phyloP scores from a whole-genome alignment of 2,888 invertebrate species.

The Plagiodera versicolora region DNA sequence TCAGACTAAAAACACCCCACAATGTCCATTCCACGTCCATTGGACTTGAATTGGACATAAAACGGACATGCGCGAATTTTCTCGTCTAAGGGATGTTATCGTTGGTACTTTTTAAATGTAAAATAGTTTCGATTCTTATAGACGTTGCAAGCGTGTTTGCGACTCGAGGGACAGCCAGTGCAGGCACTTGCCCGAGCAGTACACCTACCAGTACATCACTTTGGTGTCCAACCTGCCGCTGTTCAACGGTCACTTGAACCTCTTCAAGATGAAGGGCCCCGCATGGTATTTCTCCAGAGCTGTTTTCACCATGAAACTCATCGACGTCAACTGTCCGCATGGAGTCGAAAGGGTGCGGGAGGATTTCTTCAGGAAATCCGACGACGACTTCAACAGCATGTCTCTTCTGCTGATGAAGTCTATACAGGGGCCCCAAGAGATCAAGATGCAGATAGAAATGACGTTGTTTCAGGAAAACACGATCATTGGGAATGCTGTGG shows the following conservation, averaged over 20 bases:
- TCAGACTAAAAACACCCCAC: no score
- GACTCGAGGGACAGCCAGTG: slow-evolving; percentile 74
- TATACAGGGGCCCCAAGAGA: slow-evolving; percentile 86
- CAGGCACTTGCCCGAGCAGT: slow-evolving; percentile 77
- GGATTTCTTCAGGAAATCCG: slow-evolving; percentile 52
- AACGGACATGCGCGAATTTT: no score
- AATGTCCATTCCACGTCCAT: no score
- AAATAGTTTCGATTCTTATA: slow-evolving; percentile 52
- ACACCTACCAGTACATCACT: slow-evolving; percentile 92
- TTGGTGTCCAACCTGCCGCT: slow-evolving; percentile 83
- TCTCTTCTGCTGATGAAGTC: slow-evolving; percentile 73
- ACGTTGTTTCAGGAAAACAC: slow-evolving; percentile 72
- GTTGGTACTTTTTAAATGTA: no score
- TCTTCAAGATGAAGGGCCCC: slow-evolving; percentile 89
- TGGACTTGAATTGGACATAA: no score
- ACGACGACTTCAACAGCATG: slow-evolving; percentile 65
- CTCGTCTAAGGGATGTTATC: no score
- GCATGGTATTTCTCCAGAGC: slow-evolving; percentile 69
- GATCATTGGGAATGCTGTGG: slow-evolving; percentile 81
- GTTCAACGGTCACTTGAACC: slow-evolving; percentile 63
- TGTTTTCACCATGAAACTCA: slow-evolving; percentile 74
- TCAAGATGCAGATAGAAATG: slow-evolving; percentile 86
- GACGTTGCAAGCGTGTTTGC: slow-evolving; percentile 82
- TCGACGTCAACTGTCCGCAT: slow-evolving; percentile 66
- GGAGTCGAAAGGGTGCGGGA: slow-evolving; percentile 54